Evolutionary conservation across 2,797 vertebrate species (phyloP).

Genomic region (Denticeps clupeoides): DNA sequence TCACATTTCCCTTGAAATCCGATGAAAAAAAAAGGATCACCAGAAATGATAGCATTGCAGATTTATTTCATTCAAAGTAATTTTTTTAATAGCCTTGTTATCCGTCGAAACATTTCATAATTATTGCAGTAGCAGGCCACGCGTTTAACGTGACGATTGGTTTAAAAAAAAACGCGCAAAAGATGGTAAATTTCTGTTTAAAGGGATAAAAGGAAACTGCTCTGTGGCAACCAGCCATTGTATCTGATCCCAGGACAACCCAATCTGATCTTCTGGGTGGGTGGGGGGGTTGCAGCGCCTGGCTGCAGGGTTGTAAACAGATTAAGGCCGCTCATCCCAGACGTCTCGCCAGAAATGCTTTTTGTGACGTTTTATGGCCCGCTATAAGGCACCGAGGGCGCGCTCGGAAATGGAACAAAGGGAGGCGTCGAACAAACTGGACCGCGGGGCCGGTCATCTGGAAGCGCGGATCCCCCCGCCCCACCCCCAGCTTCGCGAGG

Average conservation of each 20-base stretch:
- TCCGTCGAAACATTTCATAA: too few relatives aligned
- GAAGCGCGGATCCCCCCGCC: slow-evolving; percentile 30
- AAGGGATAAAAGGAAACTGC: slow-evolving; percentile 15
- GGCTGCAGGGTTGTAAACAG: slow-evolving; percentile 48
- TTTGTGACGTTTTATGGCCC: slow-evolving; percentile 44
- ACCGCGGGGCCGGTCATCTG: slow-evolving; percentile 46
- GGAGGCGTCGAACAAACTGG: slow-evolving; percentile 36
- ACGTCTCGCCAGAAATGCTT: slow-evolving; percentile 60
- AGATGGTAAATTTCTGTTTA: slow-evolving; percentile 26
- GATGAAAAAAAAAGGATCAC: too few relatives aligned
- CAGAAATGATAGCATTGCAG: too few relatives aligned
- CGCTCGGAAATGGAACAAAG: slow-evolving; percentile 64
- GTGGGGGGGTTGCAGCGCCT: slow-evolving; percentile 30
- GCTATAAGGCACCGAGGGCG: slow-evolving; percentile 49
- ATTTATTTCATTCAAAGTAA: too few relatives aligned
- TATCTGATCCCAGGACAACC: slow-evolving; percentile 46
- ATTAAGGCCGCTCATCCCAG: slow-evolving; percentile 55
- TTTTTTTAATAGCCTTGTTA: too few relatives aligned
- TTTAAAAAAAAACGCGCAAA: background rate
- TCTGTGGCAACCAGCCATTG: slow-evolving; percentile 47
- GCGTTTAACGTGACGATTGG: too few relatives aligned
- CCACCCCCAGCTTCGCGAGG: slow-evolving; percentile 34
- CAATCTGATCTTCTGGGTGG: slow-evolving; percentile 52
- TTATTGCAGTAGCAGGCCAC: too few relatives aligned
- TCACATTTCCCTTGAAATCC: too few relatives aligned